Evolutionary conservation across 2,113 vertebrate genomes (phyloP), one percentile per base, ranked within the genome.

Genomic region (Upupa epops): DNA sequence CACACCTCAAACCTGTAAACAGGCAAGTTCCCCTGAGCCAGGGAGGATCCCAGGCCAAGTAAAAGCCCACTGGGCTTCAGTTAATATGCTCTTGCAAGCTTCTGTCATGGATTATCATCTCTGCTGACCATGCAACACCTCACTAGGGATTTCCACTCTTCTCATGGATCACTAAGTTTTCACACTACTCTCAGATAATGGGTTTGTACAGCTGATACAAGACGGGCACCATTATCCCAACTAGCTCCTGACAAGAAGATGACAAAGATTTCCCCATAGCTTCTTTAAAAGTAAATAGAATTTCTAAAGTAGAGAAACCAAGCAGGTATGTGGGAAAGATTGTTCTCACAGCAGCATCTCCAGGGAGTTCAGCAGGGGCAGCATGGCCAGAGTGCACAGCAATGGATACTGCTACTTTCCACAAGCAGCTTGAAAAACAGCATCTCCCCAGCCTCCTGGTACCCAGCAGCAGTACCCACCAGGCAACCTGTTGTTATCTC

Each of bases 311-410:
- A 76, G 32, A 60, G 36, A 46, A 75, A 37, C 2, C 0, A 2
- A 26, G 28, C 22, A 36, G 48, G 29, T 6, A 2, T 0, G 4
- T 8, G 40, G 31, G 28, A 34, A 73, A 49, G 8, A 0, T 2
- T 32, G 9, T 6, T 46, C 31, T 29, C 17, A 17, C 11, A 49
- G 32, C 34, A 20, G 32, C 8, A 14, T 60, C n/a, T 42, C 61
- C 61, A 28, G 26, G 13, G 26, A 66, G 34, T 20, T 17, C 11
- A 37, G 37, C 21, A 37, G 54, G 58, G 19, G 4, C 34, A 15
- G 13, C 0, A 3, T 13, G 66, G 46, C 19, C 8, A 13, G 42
- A 12, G 22, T 32, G 29, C 42, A 19, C 22, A 17, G 42, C n/a
- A 21, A 29, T 7, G 1, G 32, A n/a, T 29, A 32, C 26, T 79